Percentiles rank a stretch among this genome's conserved stretches.
These are phyloP conservation scores for Potamarius usumacintae DNA, from an alignment of 2,113 vertebrate species.

Conservation along the genomic window DNA sequence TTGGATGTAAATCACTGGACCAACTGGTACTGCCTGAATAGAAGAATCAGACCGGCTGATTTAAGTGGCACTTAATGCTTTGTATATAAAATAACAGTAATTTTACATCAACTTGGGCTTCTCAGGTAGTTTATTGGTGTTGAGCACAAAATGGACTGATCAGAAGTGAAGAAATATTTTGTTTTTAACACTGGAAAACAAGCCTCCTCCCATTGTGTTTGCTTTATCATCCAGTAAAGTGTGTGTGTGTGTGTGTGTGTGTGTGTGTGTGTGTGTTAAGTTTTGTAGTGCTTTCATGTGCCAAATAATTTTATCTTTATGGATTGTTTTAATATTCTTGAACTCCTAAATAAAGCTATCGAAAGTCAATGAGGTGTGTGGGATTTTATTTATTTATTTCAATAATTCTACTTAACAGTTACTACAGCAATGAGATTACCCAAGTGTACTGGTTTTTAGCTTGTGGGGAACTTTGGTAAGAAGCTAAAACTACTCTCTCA, in stretches of 20 bases:
- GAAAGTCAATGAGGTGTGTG: neutral
- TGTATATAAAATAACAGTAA: too few species aligned
- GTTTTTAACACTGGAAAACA: conserved; percentile 36
- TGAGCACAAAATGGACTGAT: neutral
- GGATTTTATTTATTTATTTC: neutral
- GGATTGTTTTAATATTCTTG: neutral
- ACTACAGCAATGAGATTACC: too few species aligned
- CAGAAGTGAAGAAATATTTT: neutral
- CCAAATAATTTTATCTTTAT: conserved; percentile 13
- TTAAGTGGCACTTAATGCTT: neutral
- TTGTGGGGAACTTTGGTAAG: neutral
- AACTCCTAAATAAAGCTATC: conserved; percentile 34
- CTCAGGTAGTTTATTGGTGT: neutral
- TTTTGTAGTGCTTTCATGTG: neutral
- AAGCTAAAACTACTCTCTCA: neutral
- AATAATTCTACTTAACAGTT: neutral
- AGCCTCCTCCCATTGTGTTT: conserved; percentile 3
- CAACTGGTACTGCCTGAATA: neutral
- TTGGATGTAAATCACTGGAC: neutral
- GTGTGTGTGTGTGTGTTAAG: neutral
- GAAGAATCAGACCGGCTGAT: neutral
- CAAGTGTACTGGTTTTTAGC: neutral
- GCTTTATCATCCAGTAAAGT: neutral
- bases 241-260: neutral
- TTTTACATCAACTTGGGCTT: neutral